Percentiles rank a stretch among this genome's conserved stretches.
These are phyloP conservation scores for Bombycilla garrulus DNA, from an alignment of 2,113 vertebrate genomes.

Conservation along the genomic window DNA sequence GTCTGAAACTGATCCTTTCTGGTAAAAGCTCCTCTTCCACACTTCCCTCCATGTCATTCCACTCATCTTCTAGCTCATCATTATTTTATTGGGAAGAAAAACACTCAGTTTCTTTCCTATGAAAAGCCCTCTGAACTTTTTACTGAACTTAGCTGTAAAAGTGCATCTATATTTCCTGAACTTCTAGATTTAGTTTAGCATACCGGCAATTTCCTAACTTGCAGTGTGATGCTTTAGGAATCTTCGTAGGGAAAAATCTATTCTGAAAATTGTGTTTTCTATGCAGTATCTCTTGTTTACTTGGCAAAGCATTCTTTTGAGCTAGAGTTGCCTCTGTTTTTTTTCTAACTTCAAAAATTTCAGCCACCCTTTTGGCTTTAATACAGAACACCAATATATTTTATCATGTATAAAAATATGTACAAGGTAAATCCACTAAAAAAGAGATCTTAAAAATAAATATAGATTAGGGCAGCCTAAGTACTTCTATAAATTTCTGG, in stretches of 20 bases:
- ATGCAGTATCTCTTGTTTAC: background rate
- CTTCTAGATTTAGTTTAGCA: background rate
- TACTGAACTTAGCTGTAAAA: background rate
- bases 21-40: background rate
- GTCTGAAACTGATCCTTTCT: slow-evolving; percentile 18
- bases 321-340: background rate
- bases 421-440: background rate
- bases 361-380: background rate
- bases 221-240: accelerated
- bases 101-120: background rate
- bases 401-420: background rate
- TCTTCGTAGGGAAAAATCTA: background rate
- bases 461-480: background rate
- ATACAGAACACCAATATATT: background rate
- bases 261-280: background rate
- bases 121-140: background rate
- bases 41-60: background rate
- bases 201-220: background rate
- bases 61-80: background rate
- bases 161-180: background rate
- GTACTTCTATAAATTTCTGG: background rate
- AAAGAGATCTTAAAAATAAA: background rate
- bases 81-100: background rate
- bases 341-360: background rate
- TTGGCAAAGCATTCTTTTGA: background rate